These are phyloP conservation scores for Drosophila sp. DNA, from an alignment of 1,140 invertebrate species.

Conservation along the genomic window DNA sequence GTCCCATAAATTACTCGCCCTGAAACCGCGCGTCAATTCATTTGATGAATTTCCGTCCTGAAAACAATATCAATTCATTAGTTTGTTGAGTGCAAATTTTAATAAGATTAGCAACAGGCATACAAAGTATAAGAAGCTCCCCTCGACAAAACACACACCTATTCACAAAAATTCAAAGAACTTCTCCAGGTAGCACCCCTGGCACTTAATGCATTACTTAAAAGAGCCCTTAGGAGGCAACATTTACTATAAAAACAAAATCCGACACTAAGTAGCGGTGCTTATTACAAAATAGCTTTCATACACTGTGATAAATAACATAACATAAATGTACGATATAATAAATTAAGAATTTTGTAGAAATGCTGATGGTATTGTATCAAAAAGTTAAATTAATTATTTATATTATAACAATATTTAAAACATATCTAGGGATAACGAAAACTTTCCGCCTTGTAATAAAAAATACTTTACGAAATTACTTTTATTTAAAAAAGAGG, in stretches of 20 bases:
- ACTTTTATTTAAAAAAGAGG: too few species aligned
- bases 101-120: conserved; percentile 62
- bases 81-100: conserved; percentile 57
- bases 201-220: conserved; percentile 29
- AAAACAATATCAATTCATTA: conserved; percentile 76
- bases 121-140: neutral
- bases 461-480: too few species aligned
- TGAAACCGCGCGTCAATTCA: conserved; percentile 37
- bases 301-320: conserved; percentile 46
- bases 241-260: conserved; percentile 71
- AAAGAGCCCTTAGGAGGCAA: conserved; percentile 4
- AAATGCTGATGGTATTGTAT: too few species aligned
- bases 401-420: too few species aligned
- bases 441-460: too few species aligned
- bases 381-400: too few species aligned
- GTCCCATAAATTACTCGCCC: conserved; percentile 64
- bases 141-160: conserved; percentile 18
- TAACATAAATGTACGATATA: conserved; percentile 1
- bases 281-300: conserved; percentile 73
- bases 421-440: too few species aligned
- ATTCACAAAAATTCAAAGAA: conserved; percentile 56
- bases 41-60: conserved; percentile 57
- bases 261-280: conserved; percentile 72
- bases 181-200: conserved; percentile 24
- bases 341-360: neutral